Conservation (phyloP, 2,797 vertebrate species). For the Petrocephalus sullivani region DNA sequence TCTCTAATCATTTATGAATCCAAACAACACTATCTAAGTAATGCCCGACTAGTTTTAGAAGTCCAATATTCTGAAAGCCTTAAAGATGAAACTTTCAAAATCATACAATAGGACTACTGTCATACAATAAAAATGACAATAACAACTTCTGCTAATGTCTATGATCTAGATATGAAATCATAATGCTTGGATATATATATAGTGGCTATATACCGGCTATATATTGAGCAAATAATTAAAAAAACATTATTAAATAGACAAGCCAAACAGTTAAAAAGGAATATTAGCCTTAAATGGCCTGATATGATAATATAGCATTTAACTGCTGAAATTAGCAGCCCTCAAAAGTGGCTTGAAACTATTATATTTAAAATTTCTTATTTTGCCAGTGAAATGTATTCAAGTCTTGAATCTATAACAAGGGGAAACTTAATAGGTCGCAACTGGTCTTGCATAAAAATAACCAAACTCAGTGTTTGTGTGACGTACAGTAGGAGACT, state of each 20-base stretch:
- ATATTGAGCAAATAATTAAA: neutral
- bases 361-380: neutral
- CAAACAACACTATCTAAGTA: too few species aligned
- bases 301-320: neutral
- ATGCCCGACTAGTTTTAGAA: too few species aligned
- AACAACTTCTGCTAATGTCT: too few species aligned
- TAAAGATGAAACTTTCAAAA: too few species aligned
- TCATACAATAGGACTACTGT: too few species aligned
- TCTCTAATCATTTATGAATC: too few species aligned
- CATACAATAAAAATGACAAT: too few species aligned
- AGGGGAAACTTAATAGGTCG: neutral
- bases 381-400: neutral
- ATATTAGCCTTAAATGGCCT: neutral
- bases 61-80: too few species aligned
- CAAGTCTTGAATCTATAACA: neutral
- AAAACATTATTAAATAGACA: neutral
- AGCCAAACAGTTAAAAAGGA: neutral
- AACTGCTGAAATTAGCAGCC: neutral
- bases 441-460: neutral
- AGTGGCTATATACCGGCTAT: neutral
- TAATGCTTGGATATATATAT: too few species aligned
- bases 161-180: too few species aligned
- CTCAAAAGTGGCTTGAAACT: neutral
- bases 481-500: slow-evolving; percentile 33
- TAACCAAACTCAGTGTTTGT: slow-evolving; percentile 42